Conservation (phyloP, 2,113 vertebrate genomes). For the Bufo bufo region DNA sequence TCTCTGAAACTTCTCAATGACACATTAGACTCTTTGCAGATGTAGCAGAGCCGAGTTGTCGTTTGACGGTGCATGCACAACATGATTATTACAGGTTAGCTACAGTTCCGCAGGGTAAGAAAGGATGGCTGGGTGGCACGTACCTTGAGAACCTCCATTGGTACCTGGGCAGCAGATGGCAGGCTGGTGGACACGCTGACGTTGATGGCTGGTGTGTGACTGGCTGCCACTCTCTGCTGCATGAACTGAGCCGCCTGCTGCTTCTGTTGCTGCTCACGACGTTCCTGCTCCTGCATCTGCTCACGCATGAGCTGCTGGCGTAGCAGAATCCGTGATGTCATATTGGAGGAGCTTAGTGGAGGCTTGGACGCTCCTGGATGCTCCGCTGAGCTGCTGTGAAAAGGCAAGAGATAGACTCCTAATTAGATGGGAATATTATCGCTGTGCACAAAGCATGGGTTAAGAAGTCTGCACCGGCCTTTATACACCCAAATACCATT, state of each 20-base stretch:
- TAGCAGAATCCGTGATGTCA: slow-evolving; percentile 89
- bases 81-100: too few species aligned
- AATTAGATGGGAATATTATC: slow-evolving; percentile 46
- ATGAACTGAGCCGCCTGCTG: slow-evolving; percentile 80
- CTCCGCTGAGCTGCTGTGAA: slow-evolving; percentile 80
- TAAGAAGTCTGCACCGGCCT: background rate
- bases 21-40: background rate
- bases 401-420: slow-evolving; percentile 68
- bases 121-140: background rate
- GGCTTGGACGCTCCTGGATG: slow-evolving; percentile 83
- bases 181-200: slow-evolving; percentile 76
- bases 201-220: slow-evolving; percentile 87
- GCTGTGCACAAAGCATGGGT: slow-evolving; percentile 18
- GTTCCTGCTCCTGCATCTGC: slow-evolving; percentile 83
- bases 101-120: too few species aligned
- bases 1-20: background rate
- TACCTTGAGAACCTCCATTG: slow-evolving; percentile 93
- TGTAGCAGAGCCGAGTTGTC: background rate
- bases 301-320: slow-evolving; percentile 83
- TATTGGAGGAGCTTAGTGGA: slow-evolving; percentile 83
- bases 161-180: slow-evolving; percentile 85
- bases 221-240: slow-evolving; percentile 77
- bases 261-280: slow-evolving; percentile 86
- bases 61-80: background rate
- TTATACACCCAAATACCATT: background rate